Base-by-base conservation (phyloP, 2,113 vertebrate genomes). In the Stigmatopora argus region DNA sequence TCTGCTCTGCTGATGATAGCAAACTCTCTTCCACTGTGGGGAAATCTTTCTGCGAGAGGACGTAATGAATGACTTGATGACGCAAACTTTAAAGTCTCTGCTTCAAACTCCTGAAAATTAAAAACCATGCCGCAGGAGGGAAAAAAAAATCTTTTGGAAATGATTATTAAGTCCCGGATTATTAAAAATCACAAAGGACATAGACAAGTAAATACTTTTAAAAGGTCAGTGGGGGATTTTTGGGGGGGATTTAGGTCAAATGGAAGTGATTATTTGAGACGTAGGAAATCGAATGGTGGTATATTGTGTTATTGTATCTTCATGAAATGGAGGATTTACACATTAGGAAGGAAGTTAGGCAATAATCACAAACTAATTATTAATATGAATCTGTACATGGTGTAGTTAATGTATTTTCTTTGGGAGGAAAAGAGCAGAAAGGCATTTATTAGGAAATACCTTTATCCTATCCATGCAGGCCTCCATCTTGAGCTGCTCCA, bases 401-500 rank as follows among this genome's bases (percentile, higher is more conserved):
- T 31, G 26, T 1, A 31, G 26, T 31, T 31, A 31, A 31, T 31
- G 26, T 31, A 3, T 31, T 31, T 31, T 31, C 3, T 31, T 31
- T 31, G 26, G 15, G 23, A 7, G 12, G 10, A 41, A 59, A 12
- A 41, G 34, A 11, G n/a, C 18, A 12, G 6, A 60, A 59, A 41
- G 0, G 41, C 14, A 18, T 12, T 51, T 64, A 0, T 21, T 45
- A 15, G 10, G 13, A 49, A 4, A 21, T 80, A 98, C 96, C 96
- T 99, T 99, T 84, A 98, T 96, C 72, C 95, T 91, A 74, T 99
- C 96, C 95, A 97, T 96, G 78, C 95, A 97, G 65, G 96, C 96
- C 85, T 99, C 96, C 96, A 99, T 97, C 91, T 99, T 99, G 44
- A 99, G 92, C 78, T 99, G 96, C 74, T 99, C 96, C 86, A 99